Evolutionary conservation across 2,888 invertebrate genomes (phyloP).

Genomic region (Hirtodrosophila duncani): DNA sequence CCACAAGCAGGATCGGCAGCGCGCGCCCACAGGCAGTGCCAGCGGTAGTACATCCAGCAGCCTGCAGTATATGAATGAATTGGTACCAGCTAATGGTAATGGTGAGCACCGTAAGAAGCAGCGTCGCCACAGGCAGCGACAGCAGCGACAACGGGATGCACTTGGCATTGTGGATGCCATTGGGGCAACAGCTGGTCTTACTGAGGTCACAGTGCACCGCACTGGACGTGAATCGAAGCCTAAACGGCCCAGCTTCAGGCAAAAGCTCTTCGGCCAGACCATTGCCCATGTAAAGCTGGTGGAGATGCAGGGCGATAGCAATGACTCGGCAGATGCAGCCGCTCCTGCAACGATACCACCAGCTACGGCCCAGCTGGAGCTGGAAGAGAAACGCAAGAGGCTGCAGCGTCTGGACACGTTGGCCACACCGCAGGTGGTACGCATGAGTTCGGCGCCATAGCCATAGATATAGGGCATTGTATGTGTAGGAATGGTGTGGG

Average conservation of each 20-base stretch:
- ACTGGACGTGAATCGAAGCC: too few relatives aligned
- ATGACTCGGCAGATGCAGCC: constrained; percentile 22
- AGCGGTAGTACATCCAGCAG: constrained; percentile 31
- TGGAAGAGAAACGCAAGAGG: constrained; percentile 22
- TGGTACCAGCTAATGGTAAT: constrained; percentile 21
- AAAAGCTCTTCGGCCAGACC: constrained; percentile 71
- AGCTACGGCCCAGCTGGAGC: background rate
- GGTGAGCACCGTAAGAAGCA: constrained; percentile 42
- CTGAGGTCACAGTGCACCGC: constrained; percentile 43
- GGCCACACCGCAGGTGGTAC: constrained; percentile 30
- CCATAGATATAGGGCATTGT: background rate
- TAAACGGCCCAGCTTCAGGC: constrained; percentile 71
- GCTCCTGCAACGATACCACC: background rate
- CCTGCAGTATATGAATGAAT: constrained; percentile 62
- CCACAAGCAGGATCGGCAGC: constrained; percentile 13
- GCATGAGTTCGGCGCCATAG: constrained; percentile 33
- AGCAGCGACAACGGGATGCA: constrained; percentile 30
- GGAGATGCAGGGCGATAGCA: constrained; percentile 42
- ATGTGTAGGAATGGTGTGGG: background rate
- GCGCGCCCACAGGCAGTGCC: constrained; percentile 15
- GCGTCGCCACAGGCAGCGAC: constrained; percentile 49
- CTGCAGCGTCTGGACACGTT: constrained; percentile 29
- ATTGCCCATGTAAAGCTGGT: constrained; percentile 49
- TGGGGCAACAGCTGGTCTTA: background rate
- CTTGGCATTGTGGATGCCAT: too few relatives aligned